Conservation (phyloP, 2,113 vertebrate genomes). For the Ptychochromis oligacanthus region DNA sequence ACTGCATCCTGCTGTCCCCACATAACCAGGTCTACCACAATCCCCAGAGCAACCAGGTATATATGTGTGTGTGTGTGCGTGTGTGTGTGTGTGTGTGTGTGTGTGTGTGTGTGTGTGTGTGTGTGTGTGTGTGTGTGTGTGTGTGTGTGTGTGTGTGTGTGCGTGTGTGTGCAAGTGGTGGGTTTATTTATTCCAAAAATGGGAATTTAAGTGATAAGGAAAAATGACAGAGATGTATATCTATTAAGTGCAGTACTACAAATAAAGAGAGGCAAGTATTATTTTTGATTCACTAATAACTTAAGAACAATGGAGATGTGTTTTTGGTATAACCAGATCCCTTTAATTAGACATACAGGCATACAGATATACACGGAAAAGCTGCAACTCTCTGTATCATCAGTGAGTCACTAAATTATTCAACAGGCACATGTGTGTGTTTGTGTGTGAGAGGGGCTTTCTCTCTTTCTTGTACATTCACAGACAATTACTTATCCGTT, state of each 20-base stretch:
- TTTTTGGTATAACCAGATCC: not conserved
- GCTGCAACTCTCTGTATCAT: not conserved
- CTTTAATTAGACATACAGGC: not conserved
- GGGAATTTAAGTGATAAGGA: not conserved
- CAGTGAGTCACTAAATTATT: constrained; percentile 9
- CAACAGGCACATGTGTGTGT: constrained; percentile 4
- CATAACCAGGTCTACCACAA: constrained; percentile 76
- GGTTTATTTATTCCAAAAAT: not conserved
- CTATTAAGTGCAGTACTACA: not conserved
- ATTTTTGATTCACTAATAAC: not conserved
- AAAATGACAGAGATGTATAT: not conserved
- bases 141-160: too few species aligned
- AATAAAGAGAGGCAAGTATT: not conserved
- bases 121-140: too few species aligned
- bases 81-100: too few species aligned
- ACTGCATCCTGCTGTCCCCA: constrained; percentile 77
- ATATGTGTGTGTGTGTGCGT: too few species aligned
- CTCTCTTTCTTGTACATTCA: not conserved
- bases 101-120: too few species aligned
- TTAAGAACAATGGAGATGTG: not conserved
- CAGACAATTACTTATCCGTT: not conserved
- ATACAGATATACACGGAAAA: not conserved
- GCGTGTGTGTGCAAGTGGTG: not conserved
- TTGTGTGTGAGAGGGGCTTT: not conserved
- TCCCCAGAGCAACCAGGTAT: constrained; percentile 88